Base-by-base conservation (phyloP, 2,113 vertebrate genomes). In the Hoplias malabaricus region DNA sequence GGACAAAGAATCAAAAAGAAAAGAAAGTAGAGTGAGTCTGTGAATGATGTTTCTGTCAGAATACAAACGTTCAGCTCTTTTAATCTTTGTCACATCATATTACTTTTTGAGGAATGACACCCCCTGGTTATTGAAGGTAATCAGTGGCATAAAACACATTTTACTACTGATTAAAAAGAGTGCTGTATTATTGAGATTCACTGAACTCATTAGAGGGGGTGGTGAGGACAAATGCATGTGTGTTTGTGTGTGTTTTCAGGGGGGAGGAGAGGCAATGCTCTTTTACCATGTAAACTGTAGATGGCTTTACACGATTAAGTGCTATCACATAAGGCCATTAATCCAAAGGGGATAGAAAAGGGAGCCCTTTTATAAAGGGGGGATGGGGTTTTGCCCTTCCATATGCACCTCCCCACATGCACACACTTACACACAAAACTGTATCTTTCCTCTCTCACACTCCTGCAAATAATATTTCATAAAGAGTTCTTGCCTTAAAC, bases 71-170 rank as follows among this genome's bases (percentile, higher is more conserved):
- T 23, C 54, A 23, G 50, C 36, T 42, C 4, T 25, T n/a, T 25
- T 31, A 13, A 27, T 67, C 72, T 75, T 80, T 80, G 73, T 75
- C 46, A 48, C 53, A 33, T 31, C 40, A 31, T 23, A n/a, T 3
- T 53, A 0, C 31, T 48, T 50, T 27, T 16, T 43, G 57, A 66
- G 42, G 56, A 42, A 40, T 33, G 27, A 43, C 43, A 21, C 46
- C 71, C 54, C 56, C 36, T 63, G 59, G 71, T 46, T 33, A 50
- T 67, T 82, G 14, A 38, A 25, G 12, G 36, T 46, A 61, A 70
- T 70, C n/a, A 59, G 48, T 72, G 48, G 56, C 34, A 40, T 73
- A 73, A 66, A 34, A 56, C 53, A 57, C 69, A 34, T n/a, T n/a
- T n/a, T n/a, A n/a, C n/a, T n/a, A n/a, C n/a, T n/a, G n/a, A n/a